These are phyloP conservation scores for silkworm (Bombyx mori) DNA, from an alignment of 1,140 invertebrate genomes.

Conservation along the genomic window ASM3026992v2 NC_085121.1:5443501-5444000, in stretches of 20 bases:
- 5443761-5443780: constrained; percentile 84
- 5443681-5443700: too few relatives aligned
- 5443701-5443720: too few relatives aligned
- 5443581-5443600: too few relatives aligned
- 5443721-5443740: too few relatives aligned
- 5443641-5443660: too few relatives aligned
- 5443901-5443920: constrained; percentile 81
- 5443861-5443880: constrained; percentile 66
- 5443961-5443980: constrained; percentile 79
- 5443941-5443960: constrained; percentile 77
- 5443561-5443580: too few relatives aligned
- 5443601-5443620: too few relatives aligned
- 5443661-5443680: too few relatives aligned
- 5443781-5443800: constrained; percentile 78
- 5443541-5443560: too few relatives aligned
- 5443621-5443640: too few relatives aligned
- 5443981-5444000: not conserved
- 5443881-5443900: constrained; percentile 75
- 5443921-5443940: constrained; percentile 76
- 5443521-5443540: too few relatives aligned
- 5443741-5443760: not conserved
- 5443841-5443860: constrained; percentile 76
- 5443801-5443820: constrained; percentile 82
- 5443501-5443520: too few relatives aligned
- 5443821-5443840: constrained; percentile 84